Conservation (phyloP, 2,797 vertebrate genomes). For the Nannoperca australis region DNA sequence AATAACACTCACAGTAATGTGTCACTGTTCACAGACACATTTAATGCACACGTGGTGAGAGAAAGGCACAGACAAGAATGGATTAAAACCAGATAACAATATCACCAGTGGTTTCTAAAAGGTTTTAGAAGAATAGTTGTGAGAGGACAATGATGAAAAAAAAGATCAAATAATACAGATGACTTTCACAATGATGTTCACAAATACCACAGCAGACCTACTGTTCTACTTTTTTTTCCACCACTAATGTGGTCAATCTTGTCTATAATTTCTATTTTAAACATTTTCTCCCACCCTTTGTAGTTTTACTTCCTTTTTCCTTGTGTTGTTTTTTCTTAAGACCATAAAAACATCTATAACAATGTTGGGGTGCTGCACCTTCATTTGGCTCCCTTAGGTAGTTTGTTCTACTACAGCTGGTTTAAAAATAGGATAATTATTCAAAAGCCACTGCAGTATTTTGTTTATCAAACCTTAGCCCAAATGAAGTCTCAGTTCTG, state of each 20-base stretch:
- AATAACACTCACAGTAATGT: slow-evolving; percentile 20
- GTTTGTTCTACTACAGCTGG: slow-evolving; percentile 22
- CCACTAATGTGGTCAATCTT: not conserved
- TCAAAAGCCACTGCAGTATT: slow-evolving; percentile 28
- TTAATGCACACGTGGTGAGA: slow-evolving; percentile 57
- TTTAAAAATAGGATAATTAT: slow-evolving; percentile 59
- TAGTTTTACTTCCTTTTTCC: slow-evolving; percentile 5
- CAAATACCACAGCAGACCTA: not conserved
- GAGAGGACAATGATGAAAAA: slow-evolving; percentile 17
- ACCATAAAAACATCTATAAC: slow-evolving; percentile 16
- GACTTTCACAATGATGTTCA: slow-evolving; percentile 13
- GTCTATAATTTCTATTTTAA: slow-evolving; percentile 46
- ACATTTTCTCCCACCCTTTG: not conserved
- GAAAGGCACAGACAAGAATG: slow-evolving; percentile 30
- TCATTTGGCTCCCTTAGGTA: not conserved
- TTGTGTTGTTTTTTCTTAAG: not conserved
- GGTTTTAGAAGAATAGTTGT: slow-evolving; percentile 20
- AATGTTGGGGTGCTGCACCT: slow-evolving; percentile 24
- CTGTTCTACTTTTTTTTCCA: slow-evolving; percentile 14
- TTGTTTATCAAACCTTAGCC: slow-evolving; percentile 25
- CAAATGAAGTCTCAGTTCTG: slow-evolving; percentile 25
- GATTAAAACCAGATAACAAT: slow-evolving; percentile 49
- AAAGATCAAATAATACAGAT: slow-evolving; percentile 28
- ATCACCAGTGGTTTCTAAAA: slow-evolving; percentile 24
- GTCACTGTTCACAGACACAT: slow-evolving; percentile 59